Evolutionary conservation across 2,888 invertebrate genomes (phyloP).

Genomic region (Lysandra coridon): DNA sequence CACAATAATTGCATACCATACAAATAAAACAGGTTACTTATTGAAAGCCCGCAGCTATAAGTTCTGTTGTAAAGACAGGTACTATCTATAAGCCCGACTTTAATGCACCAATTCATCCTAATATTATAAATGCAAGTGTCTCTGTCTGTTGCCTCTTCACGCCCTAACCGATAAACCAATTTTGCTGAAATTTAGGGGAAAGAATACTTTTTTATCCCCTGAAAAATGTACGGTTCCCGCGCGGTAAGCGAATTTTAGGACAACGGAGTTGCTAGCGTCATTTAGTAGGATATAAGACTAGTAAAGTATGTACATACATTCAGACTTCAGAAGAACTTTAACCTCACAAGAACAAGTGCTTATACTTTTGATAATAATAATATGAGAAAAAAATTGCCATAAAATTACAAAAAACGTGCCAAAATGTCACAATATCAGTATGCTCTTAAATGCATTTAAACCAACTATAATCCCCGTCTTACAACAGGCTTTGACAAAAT

Average conservation of each 20-base stretch:
- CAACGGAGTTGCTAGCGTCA: no score
- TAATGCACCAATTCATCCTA: neutral
- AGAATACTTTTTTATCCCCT: no score
- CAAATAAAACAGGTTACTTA: constrained; percentile 17
- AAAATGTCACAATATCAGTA: neutral
- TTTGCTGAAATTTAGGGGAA: no score
- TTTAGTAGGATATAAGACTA: no score
- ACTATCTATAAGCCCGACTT: neutral
- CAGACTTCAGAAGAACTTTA: no score
- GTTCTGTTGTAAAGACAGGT: neutral
- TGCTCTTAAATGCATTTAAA: neutral
- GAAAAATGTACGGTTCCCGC: no score
- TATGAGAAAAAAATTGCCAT: neutral
- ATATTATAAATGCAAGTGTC: neutral
- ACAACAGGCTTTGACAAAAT: constrained; percentile 16
- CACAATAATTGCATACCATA: constrained; percentile 19
- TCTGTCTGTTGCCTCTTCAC: no score
- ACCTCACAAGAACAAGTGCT: no score
- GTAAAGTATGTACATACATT: no score
- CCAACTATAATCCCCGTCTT: neutral
- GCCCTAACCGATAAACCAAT: no score
- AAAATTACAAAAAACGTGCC: neutral
- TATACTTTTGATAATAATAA: no score
- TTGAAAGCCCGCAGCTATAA: neutral
- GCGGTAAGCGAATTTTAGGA: no score